Conservation (phyloP, 1,140 invertebrate genomes). For the Goniozus legneri region DNA sequence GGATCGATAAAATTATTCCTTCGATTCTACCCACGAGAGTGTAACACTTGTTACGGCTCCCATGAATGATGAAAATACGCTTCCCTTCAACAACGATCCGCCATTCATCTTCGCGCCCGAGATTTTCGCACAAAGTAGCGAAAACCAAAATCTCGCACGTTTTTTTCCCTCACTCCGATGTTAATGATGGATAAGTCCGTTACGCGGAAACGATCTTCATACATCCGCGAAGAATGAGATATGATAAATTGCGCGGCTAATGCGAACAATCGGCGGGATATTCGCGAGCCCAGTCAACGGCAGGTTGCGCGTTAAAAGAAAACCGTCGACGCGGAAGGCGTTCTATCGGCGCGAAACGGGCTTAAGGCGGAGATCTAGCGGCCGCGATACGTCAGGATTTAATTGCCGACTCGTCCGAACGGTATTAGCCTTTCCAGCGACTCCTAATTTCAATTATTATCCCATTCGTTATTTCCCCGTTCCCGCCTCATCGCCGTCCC, state of each 20-base stretch:
- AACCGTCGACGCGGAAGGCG: not conserved
- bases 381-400: slow-evolving; percentile 26
- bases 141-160: not conserved
- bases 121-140: not conserved
- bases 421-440: slow-evolving; percentile 17
- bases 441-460: slow-evolving; percentile 35
- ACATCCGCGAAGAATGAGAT: too few relatives aligned
- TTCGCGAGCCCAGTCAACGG: not conserved
- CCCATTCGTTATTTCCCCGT: slow-evolving; percentile 29
- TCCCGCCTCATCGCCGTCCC: too few relatives aligned
- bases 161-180: too few relatives aligned
- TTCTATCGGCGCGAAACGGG: slow-evolving; percentile 19
- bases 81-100: not conserved
- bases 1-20: not conserved
- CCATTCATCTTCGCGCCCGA: not conserved
- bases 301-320: not conserved
- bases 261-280: not conserved
- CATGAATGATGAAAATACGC: not conserved
- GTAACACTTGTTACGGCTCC: not conserved
- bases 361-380: slow-evolving; percentile 25
- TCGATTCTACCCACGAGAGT: not conserved
- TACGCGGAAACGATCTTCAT: too few relatives aligned
- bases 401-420: slow-evolving; percentile 24
- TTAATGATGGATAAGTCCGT: too few relatives aligned
- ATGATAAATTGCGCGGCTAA: not conserved